Evolutionary conservation across 2,113 vertebrate genomes (phyloP).

Genomic region (Eretmodus cyanostictus): DNA sequence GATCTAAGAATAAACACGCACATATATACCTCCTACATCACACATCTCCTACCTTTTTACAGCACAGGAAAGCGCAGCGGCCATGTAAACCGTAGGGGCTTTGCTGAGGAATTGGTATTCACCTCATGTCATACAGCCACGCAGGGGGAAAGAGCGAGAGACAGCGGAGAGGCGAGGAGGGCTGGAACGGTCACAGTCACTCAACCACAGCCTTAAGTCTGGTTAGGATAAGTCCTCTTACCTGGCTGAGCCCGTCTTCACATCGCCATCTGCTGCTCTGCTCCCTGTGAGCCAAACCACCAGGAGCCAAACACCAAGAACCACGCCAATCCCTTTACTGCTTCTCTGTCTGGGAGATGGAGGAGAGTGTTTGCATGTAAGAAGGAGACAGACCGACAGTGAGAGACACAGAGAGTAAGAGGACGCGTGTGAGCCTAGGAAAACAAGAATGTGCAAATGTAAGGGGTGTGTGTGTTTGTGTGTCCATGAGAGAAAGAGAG

Average conservation of each 20-base stretch:
- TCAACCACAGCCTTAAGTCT: constrained; percentile 32
- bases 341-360: constrained; percentile 39
- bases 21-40: neutral
- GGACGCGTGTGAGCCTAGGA: neutral
- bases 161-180: neutral
- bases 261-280: constrained; percentile 49
- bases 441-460: neutral
- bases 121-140: constrained; percentile 56
- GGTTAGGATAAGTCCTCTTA: constrained; percentile 60
- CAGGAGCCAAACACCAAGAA: constrained; percentile 38
- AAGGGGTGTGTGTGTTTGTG: neutral
- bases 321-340: constrained; percentile 48
- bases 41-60: constrained; percentile 33
- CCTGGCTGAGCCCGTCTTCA: constrained; percentile 60
- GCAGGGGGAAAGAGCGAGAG: neutral
- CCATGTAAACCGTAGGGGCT: constrained; percentile 18
- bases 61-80: constrained; percentile 28
- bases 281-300: constrained; percentile 31
- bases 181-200: constrained; percentile 24
- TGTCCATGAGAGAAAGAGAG: constrained; percentile 2
- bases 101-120: constrained; percentile 60
- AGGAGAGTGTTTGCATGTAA: constrained; percentile 17
- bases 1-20: neutral
- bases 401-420: neutral
- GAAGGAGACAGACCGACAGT: neutral